Percentiles rank a stretch among this genome's conserved stretches.
These are phyloP conservation scores for Drosophila leonis DNA, from an alignment of 2,888 invertebrate genomes.

Conservation along the genomic window DNA sequence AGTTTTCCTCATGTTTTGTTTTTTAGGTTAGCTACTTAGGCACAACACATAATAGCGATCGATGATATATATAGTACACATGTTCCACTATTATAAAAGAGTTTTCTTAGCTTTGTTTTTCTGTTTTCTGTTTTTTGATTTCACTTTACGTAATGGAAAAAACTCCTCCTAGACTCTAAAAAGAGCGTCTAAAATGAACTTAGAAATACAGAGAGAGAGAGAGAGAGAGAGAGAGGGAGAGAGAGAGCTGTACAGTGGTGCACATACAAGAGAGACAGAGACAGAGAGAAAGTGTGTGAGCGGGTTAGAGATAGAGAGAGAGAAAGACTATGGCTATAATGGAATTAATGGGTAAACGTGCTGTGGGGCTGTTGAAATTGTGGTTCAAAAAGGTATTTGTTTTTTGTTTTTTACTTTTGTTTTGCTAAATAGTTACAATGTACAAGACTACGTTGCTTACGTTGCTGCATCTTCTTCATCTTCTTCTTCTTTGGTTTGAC, in stretches of 20 bases:
- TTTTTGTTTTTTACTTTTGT: not conserved
- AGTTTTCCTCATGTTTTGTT: conserved; percentile 13
- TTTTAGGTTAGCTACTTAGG: conserved; percentile 50
- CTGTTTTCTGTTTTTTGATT: conserved; percentile 27
- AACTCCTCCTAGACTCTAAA: conserved; percentile 8
- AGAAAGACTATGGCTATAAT: conserved; percentile 39
- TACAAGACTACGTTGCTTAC: conserved; percentile 69
- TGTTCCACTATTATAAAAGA: conserved; percentile 45
- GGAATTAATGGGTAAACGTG: conserved; percentile 46
- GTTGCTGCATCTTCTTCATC: conserved; percentile 33
- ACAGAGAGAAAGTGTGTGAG: conserved; percentile 5
- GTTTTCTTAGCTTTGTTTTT: conserved; percentile 5
- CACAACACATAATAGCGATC: conserved; percentile 62
- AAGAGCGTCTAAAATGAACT: conserved; percentile 7
- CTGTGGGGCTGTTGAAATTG: conserved; percentile 35
- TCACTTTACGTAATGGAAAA: conserved; percentile 34
- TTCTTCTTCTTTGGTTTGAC: conserved; percentile 8
- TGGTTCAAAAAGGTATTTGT: conserved; percentile 18
- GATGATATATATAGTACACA: conserved; percentile 45
- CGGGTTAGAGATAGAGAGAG: conserved; percentile 4
- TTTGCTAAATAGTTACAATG: conserved; percentile 62
- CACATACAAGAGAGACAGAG: conserved; percentile 15
- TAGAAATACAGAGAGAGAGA: not conserved
- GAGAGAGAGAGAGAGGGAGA: not conserved
- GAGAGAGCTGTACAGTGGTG: conserved; percentile 25